These are phyloP conservation scores for Pseudococcus viburni DNA, from an alignment of 2,888 invertebrate genomes.

Conservation along the genomic window DNA sequence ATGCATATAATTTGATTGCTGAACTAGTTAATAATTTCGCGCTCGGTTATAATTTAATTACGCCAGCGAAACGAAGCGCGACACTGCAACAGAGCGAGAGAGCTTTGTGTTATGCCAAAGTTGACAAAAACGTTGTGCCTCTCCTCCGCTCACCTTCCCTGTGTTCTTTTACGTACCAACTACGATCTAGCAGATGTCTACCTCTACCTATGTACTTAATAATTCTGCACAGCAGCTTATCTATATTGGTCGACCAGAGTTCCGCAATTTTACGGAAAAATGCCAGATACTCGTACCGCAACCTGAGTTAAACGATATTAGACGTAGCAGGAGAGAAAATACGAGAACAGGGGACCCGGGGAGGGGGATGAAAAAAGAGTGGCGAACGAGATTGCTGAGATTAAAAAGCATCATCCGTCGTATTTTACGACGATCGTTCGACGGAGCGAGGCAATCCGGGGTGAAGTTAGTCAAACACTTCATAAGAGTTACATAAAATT, in stretches of 20 bases:
- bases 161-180: too few relatives aligned
- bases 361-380: not conserved
- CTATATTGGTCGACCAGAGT: too few relatives aligned
- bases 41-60: slow-evolving; percentile 48
- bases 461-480: slow-evolving; percentile 39
- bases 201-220: too few relatives aligned
- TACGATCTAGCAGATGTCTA: too few relatives aligned
- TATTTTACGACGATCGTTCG: not conserved
- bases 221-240: too few relatives aligned
- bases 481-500: slow-evolving; percentile 54
- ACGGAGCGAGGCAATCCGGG: not conserved
- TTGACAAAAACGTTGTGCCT: not conserved
- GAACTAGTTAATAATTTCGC: slow-evolving; percentile 55
- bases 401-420: slow-evolving; percentile 14
- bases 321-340: too few relatives aligned
- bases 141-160: too few relatives aligned
- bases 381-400: slow-evolving; percentile 11
- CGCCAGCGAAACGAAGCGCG: not conserved
- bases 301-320: too few relatives aligned
- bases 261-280: too few relatives aligned
- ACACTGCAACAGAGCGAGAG: not conserved
- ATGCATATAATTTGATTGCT: slow-evolving; percentile 51
- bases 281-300: too few relatives aligned
- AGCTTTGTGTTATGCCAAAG: slow-evolving; percentile 31
- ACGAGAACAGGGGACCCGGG: too few relatives aligned